Evolutionary conservation across 2,797 vertebrate genomes (phyloP).

Genomic region (Taenioides sp.): DNA sequence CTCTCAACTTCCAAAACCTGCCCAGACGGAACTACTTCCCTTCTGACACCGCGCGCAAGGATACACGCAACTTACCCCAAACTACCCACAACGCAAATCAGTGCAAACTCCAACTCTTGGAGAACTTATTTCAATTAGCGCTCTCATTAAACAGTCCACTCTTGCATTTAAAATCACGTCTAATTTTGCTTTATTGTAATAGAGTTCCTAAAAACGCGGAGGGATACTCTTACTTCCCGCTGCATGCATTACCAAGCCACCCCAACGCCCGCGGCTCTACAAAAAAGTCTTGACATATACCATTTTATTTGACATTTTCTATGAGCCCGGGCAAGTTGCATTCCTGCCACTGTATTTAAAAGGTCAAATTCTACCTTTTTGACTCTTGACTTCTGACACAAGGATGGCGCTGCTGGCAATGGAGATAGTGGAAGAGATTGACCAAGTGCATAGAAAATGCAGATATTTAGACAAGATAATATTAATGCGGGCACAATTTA

Average conservation of each 20-base stretch:
- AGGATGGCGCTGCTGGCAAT: slow-evolving; percentile 32
- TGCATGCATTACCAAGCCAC: slow-evolving; percentile 26
- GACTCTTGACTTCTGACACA: slow-evolving; percentile 38
- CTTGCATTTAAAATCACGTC: background rate
- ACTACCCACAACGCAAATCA: background rate
- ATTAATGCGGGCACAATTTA: background rate
- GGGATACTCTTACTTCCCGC: slow-evolving; percentile 37
- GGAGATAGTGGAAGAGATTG: background rate
- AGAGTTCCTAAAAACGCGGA: slow-evolving; percentile 43
- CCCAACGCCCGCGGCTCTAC: slow-evolving; percentile 42
- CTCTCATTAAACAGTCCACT: too few relatives aligned
- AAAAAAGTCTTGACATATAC: slow-evolving; percentile 53
- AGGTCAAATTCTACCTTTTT: slow-evolving; percentile 43
- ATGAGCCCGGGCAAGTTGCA: slow-evolving; percentile 56
- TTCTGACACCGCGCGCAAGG: slow-evolving; percentile 28
- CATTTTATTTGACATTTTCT: slow-evolving; percentile 54
- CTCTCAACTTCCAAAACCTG: slow-evolving; percentile 71
- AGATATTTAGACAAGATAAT: background rate
- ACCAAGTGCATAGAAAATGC: background rate
- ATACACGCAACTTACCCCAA: slow-evolving; percentile 14
- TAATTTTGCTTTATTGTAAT: background rate
- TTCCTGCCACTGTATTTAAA: slow-evolving; percentile 56
- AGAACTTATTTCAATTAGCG: too few relatives aligned
- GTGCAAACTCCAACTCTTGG: background rate
- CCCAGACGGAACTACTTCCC: slow-evolving; percentile 71